phyloP scores from a whole-genome alignment of 2,113 vertebrate species.

The Amphiprion percula region DNA sequence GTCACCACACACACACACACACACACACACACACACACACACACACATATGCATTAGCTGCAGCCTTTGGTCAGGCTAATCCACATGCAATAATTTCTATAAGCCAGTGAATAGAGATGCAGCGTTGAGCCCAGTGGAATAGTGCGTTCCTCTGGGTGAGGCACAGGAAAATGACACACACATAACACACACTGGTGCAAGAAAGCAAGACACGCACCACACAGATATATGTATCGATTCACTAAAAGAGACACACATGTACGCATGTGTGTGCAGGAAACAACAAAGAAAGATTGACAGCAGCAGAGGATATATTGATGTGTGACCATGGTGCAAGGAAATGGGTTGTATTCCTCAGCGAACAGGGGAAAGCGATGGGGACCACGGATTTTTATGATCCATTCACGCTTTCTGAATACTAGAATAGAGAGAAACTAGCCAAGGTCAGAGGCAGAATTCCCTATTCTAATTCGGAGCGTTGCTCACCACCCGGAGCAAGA shows the following conservation, averaged over 20 bases:
- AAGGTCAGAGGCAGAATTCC: slow-evolving; percentile 78
- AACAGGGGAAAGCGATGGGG: slow-evolving; percentile 38
- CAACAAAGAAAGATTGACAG: slow-evolving; percentile 47
- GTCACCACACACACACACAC: no score
- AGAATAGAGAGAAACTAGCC: slow-evolving; percentile 57
- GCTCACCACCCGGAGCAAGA: slow-evolving; percentile 69
- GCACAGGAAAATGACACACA: slow-evolving; percentile 24
- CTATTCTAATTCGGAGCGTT: slow-evolving; percentile 66
- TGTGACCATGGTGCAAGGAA: slow-evolving; percentile 60
- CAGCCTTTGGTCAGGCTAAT: slow-evolving; percentile 41
- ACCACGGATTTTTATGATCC: slow-evolving; percentile 66
- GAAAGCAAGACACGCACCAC: slow-evolving; percentile 21
- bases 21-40: not conserved
- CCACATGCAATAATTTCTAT: slow-evolving; percentile 43
- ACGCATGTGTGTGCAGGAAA: slow-evolving; percentile 10
- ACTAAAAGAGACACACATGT: slow-evolving; percentile 21
- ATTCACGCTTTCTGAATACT: slow-evolving; percentile 64
- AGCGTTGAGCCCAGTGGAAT: slow-evolving; percentile 30
- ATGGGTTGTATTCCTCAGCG: slow-evolving; percentile 54
- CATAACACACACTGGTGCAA: not conserved
- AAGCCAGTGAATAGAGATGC: slow-evolving; percentile 35
- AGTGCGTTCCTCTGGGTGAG: slow-evolving; percentile 17
- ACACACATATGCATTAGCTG: not conserved
- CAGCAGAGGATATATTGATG: slow-evolving; percentile 26
- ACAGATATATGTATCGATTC: not conserved